Evolutionary conservation across 2,888 invertebrate species (phyloP), one percentile per base, ranked within the genome.

Genomic region (Eutolmus rufibarbis): DNA sequence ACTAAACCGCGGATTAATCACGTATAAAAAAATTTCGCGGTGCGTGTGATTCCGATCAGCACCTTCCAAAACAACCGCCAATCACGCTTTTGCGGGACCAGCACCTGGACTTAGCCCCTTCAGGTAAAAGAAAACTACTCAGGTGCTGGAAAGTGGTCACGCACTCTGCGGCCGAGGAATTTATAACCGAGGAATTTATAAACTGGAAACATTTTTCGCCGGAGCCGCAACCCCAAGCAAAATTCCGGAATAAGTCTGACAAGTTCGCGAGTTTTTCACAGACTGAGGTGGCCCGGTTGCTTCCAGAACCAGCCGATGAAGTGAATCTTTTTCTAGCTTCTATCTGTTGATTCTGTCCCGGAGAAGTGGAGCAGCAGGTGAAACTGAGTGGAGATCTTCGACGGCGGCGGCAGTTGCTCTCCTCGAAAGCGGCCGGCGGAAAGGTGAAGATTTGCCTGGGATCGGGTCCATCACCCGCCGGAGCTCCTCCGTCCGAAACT

Each of bases 321-420:
- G 31, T 46, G 14, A 14, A 46, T 46, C 43, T 43, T 43, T n/a
- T 43, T 2, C 43, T 46, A 16, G 9, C 43, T 43, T n/a, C 34
- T 56, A 82, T 82, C 82, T 82, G 82, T 82, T 82, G 82, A 82
- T 82, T 82, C 82, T 5, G 56, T 51, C 51, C 57, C 57, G n/a
- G 37, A 57, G 57, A 23, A 56, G 12, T 57, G 40, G 19, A 82
- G 82, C 82, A 82, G 82, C 57, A 57, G 51, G 66, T 82, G 66
- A 19, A 34, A 66, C 82, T 82, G 82, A 82, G 57, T 40, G n/a
- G 31, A 57, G 37, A 82, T 46, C 51, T 82, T 66, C 34, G 19
- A 66, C 37, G 31, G 34, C 34, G 31, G 5, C 5, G 31, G 31
- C 14, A 34, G 46, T 5, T 34, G 37, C 82, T 82, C 82, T 82